These are phyloP conservation scores for Cladopsammia gracilis DNA, from an alignment of 64 coral and sea anemone species.

Conservation along the genomic window DNA sequence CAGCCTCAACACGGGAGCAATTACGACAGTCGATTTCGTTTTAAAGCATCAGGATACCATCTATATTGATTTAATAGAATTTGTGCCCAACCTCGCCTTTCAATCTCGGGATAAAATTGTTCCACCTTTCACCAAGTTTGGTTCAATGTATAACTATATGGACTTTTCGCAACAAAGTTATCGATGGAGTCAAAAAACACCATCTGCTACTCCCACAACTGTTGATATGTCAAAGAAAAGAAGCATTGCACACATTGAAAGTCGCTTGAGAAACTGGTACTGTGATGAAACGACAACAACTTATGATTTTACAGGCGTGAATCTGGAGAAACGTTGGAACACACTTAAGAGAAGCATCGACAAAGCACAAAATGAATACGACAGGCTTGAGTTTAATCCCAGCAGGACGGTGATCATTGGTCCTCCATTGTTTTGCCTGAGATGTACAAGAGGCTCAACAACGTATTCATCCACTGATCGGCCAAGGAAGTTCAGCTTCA, in stretches of 20 bases:
- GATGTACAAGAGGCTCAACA: too few species aligned
- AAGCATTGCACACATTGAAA: neutral
- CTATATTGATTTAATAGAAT: conserved; percentile 17
- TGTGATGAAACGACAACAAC: neutral
- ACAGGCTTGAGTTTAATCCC: neutral
- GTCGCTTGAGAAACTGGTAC: conserved; percentile 25
- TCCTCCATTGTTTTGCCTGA: neutral
- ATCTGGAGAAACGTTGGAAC: neutral
- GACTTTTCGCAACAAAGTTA: conserved; percentile 1
- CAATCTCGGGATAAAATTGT: conserved; percentile 37
- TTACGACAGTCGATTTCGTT: neutral
- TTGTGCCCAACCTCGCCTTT: neutral
- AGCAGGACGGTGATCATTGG: neutral
- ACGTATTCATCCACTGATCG: neutral
- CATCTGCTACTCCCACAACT: neutral
- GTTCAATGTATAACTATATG: neutral
- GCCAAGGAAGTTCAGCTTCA: conserved; percentile 8
- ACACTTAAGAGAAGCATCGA: neutral
- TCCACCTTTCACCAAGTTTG: conserved; percentile 17
- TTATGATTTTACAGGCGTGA: neutral
- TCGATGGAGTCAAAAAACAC: neutral
- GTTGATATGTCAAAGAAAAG: neutral
- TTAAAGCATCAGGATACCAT: neutral
- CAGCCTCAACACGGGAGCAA: neutral
- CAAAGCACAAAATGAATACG: neutral